These are phyloP conservation scores for Stegostoma tigrinum DNA, from an alignment of 2,113 vertebrate species.

Conservation along the genomic window DNA sequence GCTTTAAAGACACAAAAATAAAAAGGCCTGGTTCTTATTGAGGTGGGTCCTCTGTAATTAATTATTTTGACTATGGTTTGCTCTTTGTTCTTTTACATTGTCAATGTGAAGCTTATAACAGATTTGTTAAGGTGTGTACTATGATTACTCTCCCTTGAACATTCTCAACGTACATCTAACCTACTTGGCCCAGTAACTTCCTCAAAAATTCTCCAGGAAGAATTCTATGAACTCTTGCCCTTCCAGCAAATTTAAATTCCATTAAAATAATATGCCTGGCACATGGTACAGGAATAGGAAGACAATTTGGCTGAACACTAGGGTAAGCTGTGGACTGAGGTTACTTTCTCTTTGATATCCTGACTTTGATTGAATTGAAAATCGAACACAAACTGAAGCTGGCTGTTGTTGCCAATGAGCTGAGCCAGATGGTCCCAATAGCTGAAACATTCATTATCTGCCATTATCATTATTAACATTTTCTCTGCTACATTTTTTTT, in stretches of 20 bases:
- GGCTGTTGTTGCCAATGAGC: background rate
- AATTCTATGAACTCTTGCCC: background rate
- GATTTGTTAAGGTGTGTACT: background rate
- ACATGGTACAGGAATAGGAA: background rate
- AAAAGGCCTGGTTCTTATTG: too few species aligned
- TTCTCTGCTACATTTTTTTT: background rate
- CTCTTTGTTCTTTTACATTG: background rate
- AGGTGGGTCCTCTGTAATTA: too few species aligned
- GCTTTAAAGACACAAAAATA: too few species aligned
- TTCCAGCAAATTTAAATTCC: background rate
- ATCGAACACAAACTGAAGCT: background rate
- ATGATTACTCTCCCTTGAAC: background rate
- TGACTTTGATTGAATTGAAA: background rate
- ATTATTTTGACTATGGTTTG: background rate
- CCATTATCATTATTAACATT: slow-evolving; percentile 9
- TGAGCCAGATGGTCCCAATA: background rate
- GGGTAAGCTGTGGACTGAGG: background rate
- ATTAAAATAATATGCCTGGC: background rate
- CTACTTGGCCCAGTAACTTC: too few species aligned
- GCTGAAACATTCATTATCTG: background rate
- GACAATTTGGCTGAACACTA: background rate
- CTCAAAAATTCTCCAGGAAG: background rate
- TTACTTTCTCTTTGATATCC: background rate
- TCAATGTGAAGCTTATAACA: background rate
- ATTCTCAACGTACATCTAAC: background rate